These are phyloP conservation scores for Drosophila novamexicana DNA, from an alignment of 1,140 invertebrate species.

Conservation along the genomic window DNA sequence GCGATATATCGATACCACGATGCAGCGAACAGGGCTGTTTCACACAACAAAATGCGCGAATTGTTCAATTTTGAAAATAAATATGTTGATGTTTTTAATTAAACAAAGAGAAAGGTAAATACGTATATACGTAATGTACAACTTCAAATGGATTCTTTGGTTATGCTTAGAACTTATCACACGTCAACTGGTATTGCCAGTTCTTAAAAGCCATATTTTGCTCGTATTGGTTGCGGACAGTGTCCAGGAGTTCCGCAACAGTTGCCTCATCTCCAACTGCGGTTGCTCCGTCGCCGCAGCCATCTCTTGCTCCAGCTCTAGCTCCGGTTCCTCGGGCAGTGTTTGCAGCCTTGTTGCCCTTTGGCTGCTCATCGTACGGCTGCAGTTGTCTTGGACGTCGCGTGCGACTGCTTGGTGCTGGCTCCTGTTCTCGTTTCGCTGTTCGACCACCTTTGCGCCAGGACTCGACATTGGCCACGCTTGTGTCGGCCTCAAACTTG, in stretches of 20 bases:
- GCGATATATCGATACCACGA: slow-evolving; percentile 5
- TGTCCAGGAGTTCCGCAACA: slow-evolving; percentile 73
- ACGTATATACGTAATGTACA: slow-evolving; percentile 29
- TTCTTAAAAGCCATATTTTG: slow-evolving; percentile 79
- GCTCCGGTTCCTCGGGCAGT: slow-evolving; percentile 34
- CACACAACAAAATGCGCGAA: background rate
- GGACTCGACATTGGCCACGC: slow-evolving; percentile 74
- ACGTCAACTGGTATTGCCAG: slow-evolving; percentile 84
- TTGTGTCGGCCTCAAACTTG: slow-evolving; percentile 48
- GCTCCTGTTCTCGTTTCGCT: slow-evolving; percentile 56
- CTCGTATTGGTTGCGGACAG: slow-evolving; percentile 69
- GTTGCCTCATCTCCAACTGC: slow-evolving; percentile 47
- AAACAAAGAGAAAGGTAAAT: slow-evolving; percentile 39
- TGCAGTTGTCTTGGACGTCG: slow-evolving; percentile 65
- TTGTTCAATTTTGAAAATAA: background rate
- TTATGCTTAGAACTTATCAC: slow-evolving; percentile 77
- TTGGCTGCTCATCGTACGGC: slow-evolving; percentile 65
- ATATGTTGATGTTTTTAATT: slow-evolving; percentile 19
- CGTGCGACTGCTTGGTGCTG: slow-evolving; percentile 34
- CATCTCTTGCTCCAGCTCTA: slow-evolving; percentile 38
- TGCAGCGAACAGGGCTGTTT: slow-evolving; percentile 18
- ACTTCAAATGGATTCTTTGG: slow-evolving; percentile 39
- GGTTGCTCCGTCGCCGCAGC: slow-evolving; percentile 34
- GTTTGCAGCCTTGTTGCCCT: slow-evolving; percentile 55
- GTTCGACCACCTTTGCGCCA: slow-evolving; percentile 80